A percentile compares a stretch with the other conserved stretches of the same genome.
These are phyloP conservation scores for Benthosema pterotum DNA, from an alignment of 2,797 vertebrate genomes.

Conservation along the genomic window DNA sequence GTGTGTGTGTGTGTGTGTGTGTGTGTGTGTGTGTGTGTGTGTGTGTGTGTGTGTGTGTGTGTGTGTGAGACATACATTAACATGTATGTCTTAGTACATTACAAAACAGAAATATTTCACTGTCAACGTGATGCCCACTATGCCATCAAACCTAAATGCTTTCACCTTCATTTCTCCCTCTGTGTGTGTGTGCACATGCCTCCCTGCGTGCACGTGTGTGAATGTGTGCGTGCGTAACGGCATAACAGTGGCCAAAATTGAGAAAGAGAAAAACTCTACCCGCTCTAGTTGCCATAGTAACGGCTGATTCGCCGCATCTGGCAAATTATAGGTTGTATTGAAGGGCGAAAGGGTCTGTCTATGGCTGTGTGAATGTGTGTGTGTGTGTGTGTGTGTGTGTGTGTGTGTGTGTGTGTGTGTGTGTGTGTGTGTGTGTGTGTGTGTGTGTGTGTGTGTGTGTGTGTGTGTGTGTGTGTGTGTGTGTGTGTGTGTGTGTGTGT, in stretches of 20 bases:
- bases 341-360: constrained; percentile 57
- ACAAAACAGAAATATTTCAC: too few relatives aligned
- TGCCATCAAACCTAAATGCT: too few relatives aligned
- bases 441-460: constrained; percentile 11
- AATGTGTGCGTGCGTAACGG: not conserved
- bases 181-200: not conserved
- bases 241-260: constrained; percentile 64
- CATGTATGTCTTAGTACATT: too few relatives aligned
- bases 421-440: constrained; percentile 9
- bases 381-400: constrained; percentile 8
- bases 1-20: not conserved
- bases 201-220: not conserved
- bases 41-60: not conserved
- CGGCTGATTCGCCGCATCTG: constrained; percentile 74
- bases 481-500: constrained; percentile 26
- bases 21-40: not conserved
- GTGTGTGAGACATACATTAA: constrained; percentile 8
- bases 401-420: constrained; percentile 19
- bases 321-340: constrained; percentile 79
- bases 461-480: constrained; percentile 33
- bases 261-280: constrained; percentile 52
- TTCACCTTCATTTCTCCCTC: too few relatives aligned
- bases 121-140: too few relatives aligned
- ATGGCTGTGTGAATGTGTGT: constrained; percentile 36
- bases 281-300: constrained; percentile 77